Base-by-base conservation (phyloP, 2,113 vertebrate species). In the Actenoides lindsayi region DNA sequence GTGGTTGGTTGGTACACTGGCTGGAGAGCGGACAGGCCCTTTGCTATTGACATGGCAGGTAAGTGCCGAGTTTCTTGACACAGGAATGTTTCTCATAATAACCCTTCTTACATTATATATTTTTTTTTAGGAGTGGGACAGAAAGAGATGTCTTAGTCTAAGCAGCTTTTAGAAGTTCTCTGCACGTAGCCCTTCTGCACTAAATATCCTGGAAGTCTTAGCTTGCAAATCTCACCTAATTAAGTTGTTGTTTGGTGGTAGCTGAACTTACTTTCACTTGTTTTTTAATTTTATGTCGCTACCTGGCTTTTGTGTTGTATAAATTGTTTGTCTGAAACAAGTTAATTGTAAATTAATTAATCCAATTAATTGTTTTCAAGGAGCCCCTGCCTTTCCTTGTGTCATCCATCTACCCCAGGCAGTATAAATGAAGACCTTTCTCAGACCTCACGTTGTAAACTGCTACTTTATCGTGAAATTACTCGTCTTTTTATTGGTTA, bases 31-130 rank as follows among this genome's bases (percentile, higher is more conserved):
- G 99, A 99, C 98, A 98, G 99, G 90, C 99, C 99, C 20, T 99
- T 99, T 21, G 99, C 99, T 57, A 99, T 99, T 2, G 99, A 99
- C 97, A 99, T 99, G 99, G 99, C 99, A 98, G 99, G 99, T 99
- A 96, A 98, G 98, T 11, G 41, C 7, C 44, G 1, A 7, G 4
- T 15, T 10, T 3, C 28, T 1, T 0, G 3, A 3, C 2, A 3
- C 16, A 0, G 10, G 1, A 42, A 8, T 4, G 28, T 20, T 70
- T 18, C 59, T 73, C 21, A 3, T 17, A 35, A 7, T 17, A 65
- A 28, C 39, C 16, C 1, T 37, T 68, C 21, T 11, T 46, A 12
- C 5, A 6, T 42, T 42, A 42, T 37, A 5, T 46, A n/a, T 20
- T 20, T n/a, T 25, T 35, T 16, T 71, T 39, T 19, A 10, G n/a